phyloP scores from a whole-genome alignment of 2,888 invertebrate species.

The Agriopis leucophaearia region DNA sequence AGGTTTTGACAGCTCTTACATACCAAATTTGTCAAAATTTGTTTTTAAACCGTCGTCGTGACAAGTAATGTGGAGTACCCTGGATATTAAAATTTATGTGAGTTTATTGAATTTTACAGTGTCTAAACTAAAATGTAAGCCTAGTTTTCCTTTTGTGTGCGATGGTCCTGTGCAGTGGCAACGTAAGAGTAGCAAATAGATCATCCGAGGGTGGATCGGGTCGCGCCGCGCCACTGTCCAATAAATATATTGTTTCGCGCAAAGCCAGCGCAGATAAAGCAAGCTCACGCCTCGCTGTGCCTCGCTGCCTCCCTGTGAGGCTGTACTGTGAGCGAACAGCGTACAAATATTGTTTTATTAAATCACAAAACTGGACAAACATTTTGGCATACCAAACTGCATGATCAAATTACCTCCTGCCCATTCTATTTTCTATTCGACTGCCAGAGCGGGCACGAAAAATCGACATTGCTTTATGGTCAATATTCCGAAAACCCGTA shows the following conservation, averaged over 20 bases:
- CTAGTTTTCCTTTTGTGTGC: conserved; percentile 12
- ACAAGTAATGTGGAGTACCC: too few species aligned
- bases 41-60: too few species aligned
- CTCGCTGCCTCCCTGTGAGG: conserved; percentile 66
- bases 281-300: conserved; percentile 84
- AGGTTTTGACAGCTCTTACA: too few species aligned
- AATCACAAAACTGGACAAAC: too few species aligned
- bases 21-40: too few species aligned
- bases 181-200: conserved; percentile 73
- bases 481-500: too few species aligned
- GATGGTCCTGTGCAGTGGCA: conserved; percentile 55
- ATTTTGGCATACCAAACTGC: too few species aligned
- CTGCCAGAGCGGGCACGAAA: too few species aligned
- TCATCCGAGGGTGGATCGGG: conserved; percentile 76
- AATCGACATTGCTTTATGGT: too few species aligned
- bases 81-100: too few species aligned
- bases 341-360: neutral
- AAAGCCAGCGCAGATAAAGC: conserved; percentile 85
- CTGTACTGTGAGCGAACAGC: conserved; percentile 53
- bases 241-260: conserved; percentile 86
- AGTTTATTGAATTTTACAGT: neutral
- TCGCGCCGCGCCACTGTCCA: conserved; percentile 78
- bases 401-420: too few species aligned
- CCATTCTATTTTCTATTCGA: too few species aligned
- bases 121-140: neutral